phyloP scores from a whole-genome alignment of 2,888 invertebrate genomes.

The Cordilura impudica region DNA sequence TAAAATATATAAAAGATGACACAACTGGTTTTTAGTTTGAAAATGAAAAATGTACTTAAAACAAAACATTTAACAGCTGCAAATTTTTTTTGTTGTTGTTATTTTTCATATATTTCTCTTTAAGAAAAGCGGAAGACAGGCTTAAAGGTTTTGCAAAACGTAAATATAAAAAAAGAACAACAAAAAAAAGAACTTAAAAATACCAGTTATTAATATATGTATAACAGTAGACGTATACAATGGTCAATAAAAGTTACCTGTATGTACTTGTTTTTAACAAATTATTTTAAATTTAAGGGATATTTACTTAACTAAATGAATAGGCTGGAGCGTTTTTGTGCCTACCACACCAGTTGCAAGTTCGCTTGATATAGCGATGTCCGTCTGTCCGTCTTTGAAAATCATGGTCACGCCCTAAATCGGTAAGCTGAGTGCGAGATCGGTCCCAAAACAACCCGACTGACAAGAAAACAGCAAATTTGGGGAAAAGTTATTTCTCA shows the following conservation, averaged over 20 bases:
- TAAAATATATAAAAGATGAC: background rate
- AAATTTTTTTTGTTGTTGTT: constrained; percentile 7
- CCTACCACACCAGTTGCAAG: no score
- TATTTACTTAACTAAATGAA: background rate
- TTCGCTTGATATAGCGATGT: no score
- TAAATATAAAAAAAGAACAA: background rate
- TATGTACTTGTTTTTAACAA: background rate
- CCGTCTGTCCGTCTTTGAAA: no score
- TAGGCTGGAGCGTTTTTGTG: no score
- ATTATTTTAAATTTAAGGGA: background rate
- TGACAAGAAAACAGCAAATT: no score
- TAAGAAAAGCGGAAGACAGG: constrained; percentile 41
- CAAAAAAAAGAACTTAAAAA: background rate
- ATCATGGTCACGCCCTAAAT: no score
- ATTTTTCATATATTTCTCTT: background rate
- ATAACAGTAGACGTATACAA: no score
- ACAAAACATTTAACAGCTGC: constrained; percentile 33
- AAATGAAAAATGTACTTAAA: background rate
- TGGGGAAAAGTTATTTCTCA: no score
- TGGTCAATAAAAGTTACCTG: no score
- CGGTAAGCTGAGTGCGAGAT: no score
- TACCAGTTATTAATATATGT: background rate
- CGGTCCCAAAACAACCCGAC: no score
- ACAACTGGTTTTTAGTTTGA: background rate
- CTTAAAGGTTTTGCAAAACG: constrained; percentile 27